Percentiles rank a stretch among this genome's conserved stretches.
These are phyloP conservation scores for Agrotis ipsilon DNA, from an alignment of 2,888 invertebrate genomes.

Conservation along the genomic window DNA sequence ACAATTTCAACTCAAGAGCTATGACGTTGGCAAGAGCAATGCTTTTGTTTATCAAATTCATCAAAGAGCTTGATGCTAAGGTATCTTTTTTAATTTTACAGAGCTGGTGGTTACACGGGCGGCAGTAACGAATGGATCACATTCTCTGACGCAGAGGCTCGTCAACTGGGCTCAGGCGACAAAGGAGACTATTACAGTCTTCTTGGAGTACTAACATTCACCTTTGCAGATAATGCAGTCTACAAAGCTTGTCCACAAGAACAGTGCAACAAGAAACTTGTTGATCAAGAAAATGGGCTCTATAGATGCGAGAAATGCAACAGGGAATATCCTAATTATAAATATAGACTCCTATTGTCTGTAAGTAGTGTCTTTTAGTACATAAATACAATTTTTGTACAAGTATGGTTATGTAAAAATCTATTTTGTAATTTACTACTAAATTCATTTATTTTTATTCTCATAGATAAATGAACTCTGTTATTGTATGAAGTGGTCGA, in stretches of 20 bases:
- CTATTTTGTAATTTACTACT: no score
- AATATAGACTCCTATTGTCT: slow-evolving; percentile 95
- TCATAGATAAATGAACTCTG: no score
- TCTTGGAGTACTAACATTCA: slow-evolving; percentile 94
- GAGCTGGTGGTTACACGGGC: slow-evolving; percentile 84
- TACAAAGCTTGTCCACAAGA: slow-evolving; percentile 98
- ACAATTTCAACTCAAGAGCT: no score
- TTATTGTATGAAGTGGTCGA: no score
- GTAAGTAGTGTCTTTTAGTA: slow-evolving; percentile 88
- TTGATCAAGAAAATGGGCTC: slow-evolving; percentile 96
- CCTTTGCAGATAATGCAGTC: slow-evolving; percentile 95
- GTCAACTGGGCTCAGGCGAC: slow-evolving; percentile 94
- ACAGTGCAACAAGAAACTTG: slow-evolving; percentile 98
- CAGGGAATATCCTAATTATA: slow-evolving; percentile 95
- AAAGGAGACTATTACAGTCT: slow-evolving; percentile 96
- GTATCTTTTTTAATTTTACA: slow-evolving; percentile 60
- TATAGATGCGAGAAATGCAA: slow-evolving; percentile 99
- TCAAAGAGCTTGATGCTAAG: no score
- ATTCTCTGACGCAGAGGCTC: slow-evolving; percentile 94
- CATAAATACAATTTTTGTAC: no score
- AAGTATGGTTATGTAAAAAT: no score
- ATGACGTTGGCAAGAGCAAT: no score
- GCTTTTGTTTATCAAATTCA: no score
- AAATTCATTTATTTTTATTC: no score
- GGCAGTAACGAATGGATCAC: slow-evolving; percentile 93